Evolutionary conservation across 2,888 invertebrate species (phyloP).

Genomic region (Rhingia campestris): DNA sequence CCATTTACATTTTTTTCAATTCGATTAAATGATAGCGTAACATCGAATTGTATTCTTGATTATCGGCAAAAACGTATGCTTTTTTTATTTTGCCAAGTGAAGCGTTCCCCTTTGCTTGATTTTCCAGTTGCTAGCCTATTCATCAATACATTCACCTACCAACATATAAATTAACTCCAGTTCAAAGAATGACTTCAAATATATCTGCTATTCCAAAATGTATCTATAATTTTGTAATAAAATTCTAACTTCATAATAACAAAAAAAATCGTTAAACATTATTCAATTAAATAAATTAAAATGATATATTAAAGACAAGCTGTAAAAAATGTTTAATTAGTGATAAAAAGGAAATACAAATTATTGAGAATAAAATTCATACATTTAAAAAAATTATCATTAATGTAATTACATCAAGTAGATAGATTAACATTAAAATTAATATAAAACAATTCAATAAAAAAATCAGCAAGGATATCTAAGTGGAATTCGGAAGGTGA

Average conservation of each 20-base stretch:
- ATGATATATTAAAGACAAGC: conserved; percentile 39
- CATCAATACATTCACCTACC: no score
- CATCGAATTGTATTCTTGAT: no score
- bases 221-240: conserved; percentile 40
- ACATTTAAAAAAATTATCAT: conserved; percentile 31
- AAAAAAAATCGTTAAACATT: conserved; percentile 13
- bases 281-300: conserved; percentile 33
- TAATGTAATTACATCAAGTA: conserved; percentile 43
- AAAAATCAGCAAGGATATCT: conserved; percentile 27
- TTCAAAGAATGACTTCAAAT: background rate
- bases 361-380: conserved; percentile 13
- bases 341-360: conserved; percentile 17
- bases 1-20: no score
- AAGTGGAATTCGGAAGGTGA: conserved; percentile 37
- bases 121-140: no score
- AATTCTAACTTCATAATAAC: conserved; percentile 4
- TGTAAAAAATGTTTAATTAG: conserved; percentile 37
- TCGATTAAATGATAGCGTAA: no score
- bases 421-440: conserved; percentile 30
- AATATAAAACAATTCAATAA: conserved; percentile 3
- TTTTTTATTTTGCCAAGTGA: no score
- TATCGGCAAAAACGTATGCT: no score
- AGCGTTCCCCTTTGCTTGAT: no score
- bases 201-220: conserved; percentile 1
- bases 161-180: background rate